Percentiles rank a stretch among this genome's conserved stretches.
phyloP scores from a whole-genome alignment of 1,140 invertebrate species.

The Diprion similis region DNA sequence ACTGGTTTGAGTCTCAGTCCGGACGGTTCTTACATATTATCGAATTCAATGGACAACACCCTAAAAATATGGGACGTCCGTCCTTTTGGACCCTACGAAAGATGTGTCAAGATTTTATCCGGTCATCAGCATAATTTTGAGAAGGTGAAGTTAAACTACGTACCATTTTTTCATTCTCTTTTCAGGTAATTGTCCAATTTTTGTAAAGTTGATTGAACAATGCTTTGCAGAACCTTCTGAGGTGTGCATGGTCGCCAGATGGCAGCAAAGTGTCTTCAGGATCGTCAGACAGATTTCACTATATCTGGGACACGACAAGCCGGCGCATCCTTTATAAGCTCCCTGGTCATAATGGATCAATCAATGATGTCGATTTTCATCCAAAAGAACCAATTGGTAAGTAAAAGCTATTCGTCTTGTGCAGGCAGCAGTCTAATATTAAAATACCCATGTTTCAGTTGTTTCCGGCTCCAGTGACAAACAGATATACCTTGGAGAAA shows the following conservation, averaged over 20 bases:
- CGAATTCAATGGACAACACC: slow-evolving; percentile 98
- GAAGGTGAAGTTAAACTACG: slow-evolving; percentile 78
- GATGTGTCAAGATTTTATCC: slow-evolving; percentile 91
- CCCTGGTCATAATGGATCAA: slow-evolving; percentile 96
- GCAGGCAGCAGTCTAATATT: slow-evolving; percentile 14
- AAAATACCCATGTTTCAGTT: slow-evolving; percentile 67
- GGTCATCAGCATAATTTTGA: slow-evolving; percentile 99
- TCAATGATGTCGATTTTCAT: slow-evolving; percentile 97
- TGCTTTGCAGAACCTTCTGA: slow-evolving; percentile 68
- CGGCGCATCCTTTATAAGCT: slow-evolving; percentile 94
- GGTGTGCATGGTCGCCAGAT: slow-evolving; percentile 82
- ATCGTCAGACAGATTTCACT: slow-evolving; percentile 94
- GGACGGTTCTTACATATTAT: slow-evolving; percentile 93
- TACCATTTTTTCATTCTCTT: too few species aligned
- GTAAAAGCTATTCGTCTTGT: slow-evolving; percentile 29
- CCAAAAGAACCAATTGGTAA: slow-evolving; percentile 90
- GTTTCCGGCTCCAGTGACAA: slow-evolving; percentile 96
- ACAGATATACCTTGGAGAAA: slow-evolving; percentile 94
- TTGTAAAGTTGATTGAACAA: slow-evolving; percentile 63
- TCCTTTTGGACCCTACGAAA: slow-evolving; percentile 84
- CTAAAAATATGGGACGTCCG: slow-evolving; percentile 83
- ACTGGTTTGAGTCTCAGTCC: slow-evolving; percentile 92
- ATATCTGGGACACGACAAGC: slow-evolving; percentile 96
- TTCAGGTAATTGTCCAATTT: slow-evolving; percentile 23
- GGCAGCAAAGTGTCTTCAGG: slow-evolving; percentile 85